Conservation (phyloP, 1,140 invertebrate species). For the Asobara japonica region DNA sequence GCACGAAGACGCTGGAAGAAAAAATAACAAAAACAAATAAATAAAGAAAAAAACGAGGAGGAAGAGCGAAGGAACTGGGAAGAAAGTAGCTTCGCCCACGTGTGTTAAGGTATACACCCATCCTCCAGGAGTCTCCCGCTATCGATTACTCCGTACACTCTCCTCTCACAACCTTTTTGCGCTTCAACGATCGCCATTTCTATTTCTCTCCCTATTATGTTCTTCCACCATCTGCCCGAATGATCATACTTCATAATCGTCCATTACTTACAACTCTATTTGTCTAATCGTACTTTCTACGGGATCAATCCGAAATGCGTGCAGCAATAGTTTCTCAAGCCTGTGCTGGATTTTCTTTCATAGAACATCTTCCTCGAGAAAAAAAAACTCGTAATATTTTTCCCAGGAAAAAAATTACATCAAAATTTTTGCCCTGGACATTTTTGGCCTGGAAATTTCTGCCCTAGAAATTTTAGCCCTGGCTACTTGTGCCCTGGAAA, state of each 20-base stretch:
- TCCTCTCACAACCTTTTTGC: constrained; percentile 22
- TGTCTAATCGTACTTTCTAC: constrained; percentile 17
- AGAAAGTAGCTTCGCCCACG: constrained; percentile 21
- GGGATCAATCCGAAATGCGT: too few relatives aligned
- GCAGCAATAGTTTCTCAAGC: too few relatives aligned
- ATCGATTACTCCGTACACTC: constrained; percentile 34
- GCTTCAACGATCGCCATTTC: constrained; percentile 28
- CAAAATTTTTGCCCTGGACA: too few relatives aligned
- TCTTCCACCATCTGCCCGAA: neutral
- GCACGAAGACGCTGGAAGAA: constrained; percentile 51
- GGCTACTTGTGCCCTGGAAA: too few relatives aligned
- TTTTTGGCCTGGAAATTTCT: too few relatives aligned
- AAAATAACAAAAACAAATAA: constrained; percentile 7
- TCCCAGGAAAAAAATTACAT: too few relatives aligned
- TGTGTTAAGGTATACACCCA: constrained; percentile 39
- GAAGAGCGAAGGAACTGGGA: neutral
- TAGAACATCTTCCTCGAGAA: too few relatives aligned
- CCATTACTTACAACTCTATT: neutral
- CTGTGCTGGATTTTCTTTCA: too few relatives aligned
- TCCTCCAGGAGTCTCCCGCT: constrained; percentile 10
- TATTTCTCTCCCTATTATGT: constrained; percentile 3
- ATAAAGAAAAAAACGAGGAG: neutral
- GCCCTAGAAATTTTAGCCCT: too few relatives aligned
- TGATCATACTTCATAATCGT: neutral
- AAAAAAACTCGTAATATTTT: too few relatives aligned